These are phyloP conservation scores for Incurvaria masculella DNA, from an alignment of 2,888 invertebrate genomes.

Conservation along the genomic window DNA sequence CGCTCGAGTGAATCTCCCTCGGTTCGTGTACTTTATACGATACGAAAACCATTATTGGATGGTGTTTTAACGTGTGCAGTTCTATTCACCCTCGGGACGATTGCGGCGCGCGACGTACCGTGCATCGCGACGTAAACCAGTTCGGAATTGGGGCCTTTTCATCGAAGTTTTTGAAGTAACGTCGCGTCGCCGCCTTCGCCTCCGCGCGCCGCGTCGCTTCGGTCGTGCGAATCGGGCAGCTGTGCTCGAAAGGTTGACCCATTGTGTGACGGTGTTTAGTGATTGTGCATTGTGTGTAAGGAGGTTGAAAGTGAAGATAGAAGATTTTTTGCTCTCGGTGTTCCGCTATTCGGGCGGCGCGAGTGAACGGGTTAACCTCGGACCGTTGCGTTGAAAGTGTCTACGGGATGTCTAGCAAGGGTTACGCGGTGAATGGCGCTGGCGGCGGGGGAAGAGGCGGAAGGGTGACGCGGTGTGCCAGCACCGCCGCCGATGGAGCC, in stretches of 20 bases:
- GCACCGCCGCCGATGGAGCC: constrained; percentile 41
- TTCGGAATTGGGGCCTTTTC: neutral
- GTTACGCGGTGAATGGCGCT: neutral
- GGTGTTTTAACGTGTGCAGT: too few relatives aligned
- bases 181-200: too few relatives aligned
- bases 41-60: too few relatives aligned
- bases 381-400: neutral
- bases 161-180: too few relatives aligned
- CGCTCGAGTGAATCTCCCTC: neutral
- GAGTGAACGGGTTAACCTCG: neutral
- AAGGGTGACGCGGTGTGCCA: constrained; percentile 42
- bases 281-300: neutral
- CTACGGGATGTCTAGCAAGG: neutral
- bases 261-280: neutral
- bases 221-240: neutral
- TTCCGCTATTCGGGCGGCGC: neutral
- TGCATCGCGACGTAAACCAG: too few relatives aligned
- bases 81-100: too few relatives aligned
- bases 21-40: too few relatives aligned
- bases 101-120: too few relatives aligned
- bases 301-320: neutral
- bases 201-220: neutral
- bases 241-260: neutral
- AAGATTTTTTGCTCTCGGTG: neutral
- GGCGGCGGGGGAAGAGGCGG: constrained; percentile 28